Percentiles rank a stretch among this genome's conserved stretches.
These are phyloP conservation scores for Puma concolor DNA, from an alignment of 2,113 vertebrate species.

Conservation along the genomic window DNA sequence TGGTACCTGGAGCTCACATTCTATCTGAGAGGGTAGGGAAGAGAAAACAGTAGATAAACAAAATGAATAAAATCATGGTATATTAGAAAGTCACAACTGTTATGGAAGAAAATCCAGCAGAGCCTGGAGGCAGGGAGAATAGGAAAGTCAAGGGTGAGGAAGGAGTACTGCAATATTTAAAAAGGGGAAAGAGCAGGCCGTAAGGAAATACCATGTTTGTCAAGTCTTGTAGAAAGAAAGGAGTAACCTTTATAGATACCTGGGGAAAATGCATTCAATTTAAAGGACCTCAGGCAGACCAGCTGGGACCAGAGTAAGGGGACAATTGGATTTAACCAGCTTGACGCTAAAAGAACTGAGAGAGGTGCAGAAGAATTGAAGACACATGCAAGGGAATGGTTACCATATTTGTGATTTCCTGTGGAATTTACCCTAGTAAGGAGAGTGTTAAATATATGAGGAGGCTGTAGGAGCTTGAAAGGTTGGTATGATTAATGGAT, in stretches of 20 bases:
- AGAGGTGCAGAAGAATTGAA: background rate
- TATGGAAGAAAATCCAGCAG: background rate
- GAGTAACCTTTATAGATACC: background rate
- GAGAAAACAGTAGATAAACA: background rate
- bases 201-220: background rate
- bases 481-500: background rate
- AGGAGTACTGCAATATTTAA: background rate
- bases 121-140: background rate
- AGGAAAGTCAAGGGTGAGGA: background rate
- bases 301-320: accelerated
- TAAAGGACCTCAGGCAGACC: background rate
- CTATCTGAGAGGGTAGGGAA: background rate
- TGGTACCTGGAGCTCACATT: background rate
- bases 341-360: background rate
- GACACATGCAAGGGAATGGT: background rate
- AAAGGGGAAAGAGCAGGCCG: background rate
- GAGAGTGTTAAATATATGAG: background rate
- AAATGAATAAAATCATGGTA: background rate
- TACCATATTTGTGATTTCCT: background rate
- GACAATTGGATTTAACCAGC: background rate
- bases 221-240: background rate
- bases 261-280: background rate
- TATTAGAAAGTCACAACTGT: background rate
- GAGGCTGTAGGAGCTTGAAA: background rate
- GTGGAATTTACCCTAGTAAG: background rate